Conservation (phyloP, 2,888 invertebrate species). For the Drosophila meridiana region DNA sequence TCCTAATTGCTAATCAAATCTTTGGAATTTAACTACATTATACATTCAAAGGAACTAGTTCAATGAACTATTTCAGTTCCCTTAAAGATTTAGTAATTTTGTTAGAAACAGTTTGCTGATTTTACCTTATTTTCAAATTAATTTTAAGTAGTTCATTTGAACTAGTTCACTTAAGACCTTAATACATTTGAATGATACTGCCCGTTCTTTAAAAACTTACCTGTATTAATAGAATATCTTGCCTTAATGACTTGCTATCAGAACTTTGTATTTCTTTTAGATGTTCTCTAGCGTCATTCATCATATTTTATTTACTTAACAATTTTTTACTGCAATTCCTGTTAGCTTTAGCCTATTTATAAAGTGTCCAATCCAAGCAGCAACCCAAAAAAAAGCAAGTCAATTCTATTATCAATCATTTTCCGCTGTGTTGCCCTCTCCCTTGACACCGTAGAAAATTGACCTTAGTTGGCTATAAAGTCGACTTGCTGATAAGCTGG, state of each 20-base stretch:
- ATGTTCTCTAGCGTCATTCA: constrained; percentile 20
- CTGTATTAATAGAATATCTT: background rate
- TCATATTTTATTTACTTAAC: constrained; percentile 15
- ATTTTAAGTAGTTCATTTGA: background rate
- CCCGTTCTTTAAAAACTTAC: background rate
- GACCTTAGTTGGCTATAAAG: constrained; percentile 52
- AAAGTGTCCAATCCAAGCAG: constrained; percentile 1
- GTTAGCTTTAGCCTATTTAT: background rate
- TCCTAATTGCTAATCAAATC: no score
- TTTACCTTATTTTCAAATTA: background rate
- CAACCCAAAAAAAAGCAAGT: constrained; percentile 2
- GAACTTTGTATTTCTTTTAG: background rate
- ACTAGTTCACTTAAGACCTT: background rate
- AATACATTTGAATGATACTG: background rate
- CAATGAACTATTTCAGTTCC: background rate
- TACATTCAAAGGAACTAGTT: background rate
- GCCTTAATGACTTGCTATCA: background rate
- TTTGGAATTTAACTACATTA: no score
- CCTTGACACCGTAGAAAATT: constrained; percentile 25
- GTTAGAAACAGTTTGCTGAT: background rate
- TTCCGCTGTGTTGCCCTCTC: constrained; percentile 12
- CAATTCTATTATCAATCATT: constrained; percentile 52
- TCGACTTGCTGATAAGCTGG: constrained; percentile 47
- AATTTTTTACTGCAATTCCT: background rate
- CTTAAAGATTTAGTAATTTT: background rate